phyloP scores from a whole-genome alignment of 2,797 vertebrate species.

The Phrynocephalus guinanensis region DNA sequence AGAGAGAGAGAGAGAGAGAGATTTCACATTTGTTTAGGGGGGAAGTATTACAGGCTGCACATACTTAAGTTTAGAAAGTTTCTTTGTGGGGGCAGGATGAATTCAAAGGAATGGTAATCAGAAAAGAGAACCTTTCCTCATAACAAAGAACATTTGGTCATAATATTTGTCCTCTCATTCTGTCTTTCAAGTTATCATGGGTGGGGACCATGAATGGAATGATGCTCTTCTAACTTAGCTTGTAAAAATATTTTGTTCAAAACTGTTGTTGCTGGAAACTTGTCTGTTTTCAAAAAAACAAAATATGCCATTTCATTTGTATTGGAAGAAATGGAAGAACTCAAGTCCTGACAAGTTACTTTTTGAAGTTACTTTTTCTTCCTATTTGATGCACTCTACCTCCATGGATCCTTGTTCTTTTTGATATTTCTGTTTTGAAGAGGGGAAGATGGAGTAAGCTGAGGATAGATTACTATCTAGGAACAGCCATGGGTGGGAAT shows the following conservation, averaged over 20 bases:
- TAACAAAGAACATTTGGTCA: slow-evolving; percentile 39
- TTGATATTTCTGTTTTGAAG: slow-evolving; percentile 3
- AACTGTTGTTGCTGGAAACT: slow-evolving; percentile 49
- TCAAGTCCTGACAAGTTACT: background rate
- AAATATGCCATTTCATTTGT: slow-evolving; percentile 25
- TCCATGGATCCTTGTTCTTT: background rate
- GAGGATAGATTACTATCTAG: background rate
- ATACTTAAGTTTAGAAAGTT: slow-evolving; percentile 28
- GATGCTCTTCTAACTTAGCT: slow-evolving; percentile 48
- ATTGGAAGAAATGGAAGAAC: slow-evolving; percentile 14
- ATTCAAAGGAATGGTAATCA: slow-evolving; percentile 29
- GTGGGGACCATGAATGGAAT: slow-evolving; percentile 39
- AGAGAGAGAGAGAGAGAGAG: too few species aligned
- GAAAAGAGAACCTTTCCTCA: slow-evolving; percentile 36
- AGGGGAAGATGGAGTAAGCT: background rate
- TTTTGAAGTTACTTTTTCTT: background rate
- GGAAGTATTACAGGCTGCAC: background rate
- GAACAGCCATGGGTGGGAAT: background rate
- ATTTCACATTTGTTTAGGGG: background rate
- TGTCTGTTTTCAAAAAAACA: slow-evolving; percentile 39
- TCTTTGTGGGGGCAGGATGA: slow-evolving; percentile 23
- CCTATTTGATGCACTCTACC: background rate
- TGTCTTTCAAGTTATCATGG: slow-evolving; percentile 28
- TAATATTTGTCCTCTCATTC: slow-evolving; percentile 44
- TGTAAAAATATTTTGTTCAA: slow-evolving; percentile 47